Evolutionary conservation across 2,888 invertebrate species (phyloP).

Genomic region (Epistrophe eligans): DNA sequence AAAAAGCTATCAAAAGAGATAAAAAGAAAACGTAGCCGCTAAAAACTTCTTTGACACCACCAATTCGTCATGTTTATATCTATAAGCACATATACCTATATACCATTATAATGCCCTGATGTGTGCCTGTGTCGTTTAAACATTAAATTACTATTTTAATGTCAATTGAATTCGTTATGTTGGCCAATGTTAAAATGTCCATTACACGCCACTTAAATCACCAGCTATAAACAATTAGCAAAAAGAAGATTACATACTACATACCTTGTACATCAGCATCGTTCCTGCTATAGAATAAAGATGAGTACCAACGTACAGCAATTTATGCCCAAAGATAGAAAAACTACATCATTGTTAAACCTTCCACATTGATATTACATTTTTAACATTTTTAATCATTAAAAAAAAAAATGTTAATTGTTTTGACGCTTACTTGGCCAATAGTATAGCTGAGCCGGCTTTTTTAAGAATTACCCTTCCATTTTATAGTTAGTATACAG

Average conservation of each 20-base stretch:
- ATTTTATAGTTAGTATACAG: neutral
- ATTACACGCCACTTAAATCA: conserved; percentile 43
- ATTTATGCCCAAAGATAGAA: conserved; percentile 23
- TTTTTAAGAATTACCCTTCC: conserved; percentile 54
- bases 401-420: conserved; percentile 65
- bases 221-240: conserved; percentile 36
- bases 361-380: conserved; percentile 15
- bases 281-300: conserved; percentile 17
- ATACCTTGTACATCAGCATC: neutral
- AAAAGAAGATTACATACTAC: neutral
- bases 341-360: neutral
- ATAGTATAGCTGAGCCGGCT: neutral
- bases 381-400: conserved; percentile 42
- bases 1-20: neutral
- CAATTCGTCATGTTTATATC: neutral
- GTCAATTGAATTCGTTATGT: conserved; percentile 45
- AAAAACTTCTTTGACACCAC: neutral
- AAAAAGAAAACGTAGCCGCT: neutral
- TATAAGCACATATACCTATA: neutral
- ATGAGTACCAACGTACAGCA: conserved; percentile 9
- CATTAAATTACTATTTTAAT: conserved; percentile 30
- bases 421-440: conserved; percentile 41
- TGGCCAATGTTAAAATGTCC: conserved; percentile 60
- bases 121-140: conserved; percentile 32
- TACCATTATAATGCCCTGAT: neutral